Evolutionary conservation across 2,113 vertebrate genomes (phyloP).

Genomic region (Atlantisia rogersi): DNA sequence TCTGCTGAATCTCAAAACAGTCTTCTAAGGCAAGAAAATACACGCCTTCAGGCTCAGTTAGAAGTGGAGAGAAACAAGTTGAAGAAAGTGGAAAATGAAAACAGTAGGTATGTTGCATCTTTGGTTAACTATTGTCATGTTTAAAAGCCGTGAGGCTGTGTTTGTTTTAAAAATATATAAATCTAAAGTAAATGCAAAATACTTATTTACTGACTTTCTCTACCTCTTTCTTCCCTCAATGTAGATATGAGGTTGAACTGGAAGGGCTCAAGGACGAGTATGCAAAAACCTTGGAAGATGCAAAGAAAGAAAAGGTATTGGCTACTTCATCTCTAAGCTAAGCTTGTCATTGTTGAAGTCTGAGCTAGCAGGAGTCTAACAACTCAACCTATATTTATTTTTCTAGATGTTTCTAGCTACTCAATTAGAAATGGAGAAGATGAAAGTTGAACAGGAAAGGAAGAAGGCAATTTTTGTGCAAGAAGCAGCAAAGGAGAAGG

Average conservation of each 20-base stretch:
- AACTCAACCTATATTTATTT: neutral
- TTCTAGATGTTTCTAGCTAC: slow-evolving; percentile 85
- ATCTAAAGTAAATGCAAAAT: neutral
- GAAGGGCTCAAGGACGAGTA: slow-evolving; percentile 91
- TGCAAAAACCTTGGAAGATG: slow-evolving; percentile 85
- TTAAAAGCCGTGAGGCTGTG: neutral
- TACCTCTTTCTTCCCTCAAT: neutral
- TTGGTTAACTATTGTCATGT: neutral
- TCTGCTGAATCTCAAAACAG: slow-evolving; percentile 93
- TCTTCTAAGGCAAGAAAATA: slow-evolving; percentile 90
- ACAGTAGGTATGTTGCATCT: slow-evolving; percentile 81
- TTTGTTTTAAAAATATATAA: neutral
- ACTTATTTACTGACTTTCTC: neutral
- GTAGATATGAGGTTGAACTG: slow-evolving; percentile 89
- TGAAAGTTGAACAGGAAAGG: slow-evolving; percentile 98
- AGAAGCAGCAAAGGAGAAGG: slow-evolving; percentile 95
- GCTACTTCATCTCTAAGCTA: neutral
- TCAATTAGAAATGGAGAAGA: slow-evolving; percentile 98
- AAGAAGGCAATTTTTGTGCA: slow-evolving; percentile 92
- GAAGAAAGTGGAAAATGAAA: slow-evolving; percentile 91
- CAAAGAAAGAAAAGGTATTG: slow-evolving; percentile 94
- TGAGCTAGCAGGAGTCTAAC: neutral
- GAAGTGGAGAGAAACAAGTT: slow-evolving; percentile 86
- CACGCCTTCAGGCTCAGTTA: slow-evolving; percentile 84
- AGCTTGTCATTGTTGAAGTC: neutral